Conservation (phyloP, 2,113 vertebrate genomes). For the Leucoraja erinaceus region DNA sequence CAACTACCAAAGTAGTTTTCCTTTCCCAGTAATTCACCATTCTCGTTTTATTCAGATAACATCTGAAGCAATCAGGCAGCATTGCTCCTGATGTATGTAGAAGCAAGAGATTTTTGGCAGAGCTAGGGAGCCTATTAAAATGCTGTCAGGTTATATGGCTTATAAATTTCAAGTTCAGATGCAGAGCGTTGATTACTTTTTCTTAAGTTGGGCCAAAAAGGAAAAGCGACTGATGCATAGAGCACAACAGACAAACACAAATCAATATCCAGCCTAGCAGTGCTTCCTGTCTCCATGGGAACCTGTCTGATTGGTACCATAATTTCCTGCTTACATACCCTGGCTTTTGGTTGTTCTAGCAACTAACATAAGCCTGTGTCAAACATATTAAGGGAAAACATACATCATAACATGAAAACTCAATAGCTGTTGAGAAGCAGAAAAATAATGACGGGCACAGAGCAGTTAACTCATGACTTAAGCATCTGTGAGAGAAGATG, state of each 20-base stretch:
- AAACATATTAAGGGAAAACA: conserved; percentile 43
- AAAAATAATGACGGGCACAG: neutral
- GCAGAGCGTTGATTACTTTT: conserved; percentile 53
- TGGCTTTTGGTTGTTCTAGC: conserved; percentile 61
- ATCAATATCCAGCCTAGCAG: conserved; percentile 63
- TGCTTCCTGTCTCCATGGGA: conserved; percentile 76
- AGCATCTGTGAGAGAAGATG: neutral
- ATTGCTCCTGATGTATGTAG: neutral
- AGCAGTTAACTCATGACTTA: neutral
- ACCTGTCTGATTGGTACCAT: conserved; percentile 62
- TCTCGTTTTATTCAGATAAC: neutral
- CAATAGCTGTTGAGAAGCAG: neutral
- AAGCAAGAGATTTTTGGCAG: neutral
- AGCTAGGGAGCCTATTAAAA: neutral
- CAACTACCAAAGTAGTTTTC: neutral
- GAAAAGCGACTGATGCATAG: conserved; percentile 66
- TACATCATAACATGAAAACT: neutral
- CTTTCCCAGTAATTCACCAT: too few species aligned
- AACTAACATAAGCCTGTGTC: conserved; percentile 63
- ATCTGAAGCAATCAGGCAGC: too few species aligned
- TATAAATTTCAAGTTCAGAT: neutral
- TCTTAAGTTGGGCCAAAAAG: conserved; percentile 71
- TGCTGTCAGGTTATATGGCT: neutral
- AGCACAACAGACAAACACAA: conserved; percentile 58
- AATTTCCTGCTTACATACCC: conserved; percentile 67